These are phyloP conservation scores for Orientallactaga sibirica DNA, from an alignment of 2,797 vertebrate species.

Conservation along the genomic window DNA sequence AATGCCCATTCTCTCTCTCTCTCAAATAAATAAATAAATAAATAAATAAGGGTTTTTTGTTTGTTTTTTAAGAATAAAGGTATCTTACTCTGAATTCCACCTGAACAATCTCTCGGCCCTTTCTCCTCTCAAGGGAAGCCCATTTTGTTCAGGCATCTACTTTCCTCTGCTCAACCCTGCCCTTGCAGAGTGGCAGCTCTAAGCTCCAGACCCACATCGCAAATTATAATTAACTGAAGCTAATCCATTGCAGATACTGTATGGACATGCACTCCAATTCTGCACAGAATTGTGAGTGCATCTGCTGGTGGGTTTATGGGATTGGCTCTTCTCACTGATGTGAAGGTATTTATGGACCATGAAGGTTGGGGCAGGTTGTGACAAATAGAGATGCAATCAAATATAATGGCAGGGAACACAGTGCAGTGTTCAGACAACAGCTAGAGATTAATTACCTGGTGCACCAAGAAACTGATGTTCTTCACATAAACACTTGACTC, in stretches of 20 bases:
- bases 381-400: background rate
- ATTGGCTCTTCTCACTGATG: background rate
- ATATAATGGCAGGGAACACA: background rate
- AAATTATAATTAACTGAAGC: background rate
- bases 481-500: background rate
- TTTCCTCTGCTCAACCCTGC: background rate
- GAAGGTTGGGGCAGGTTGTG: background rate
- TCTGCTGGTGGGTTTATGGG: background rate
- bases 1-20: too few relatives aligned
- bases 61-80: background rate
- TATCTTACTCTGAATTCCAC: background rate
- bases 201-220: background rate
- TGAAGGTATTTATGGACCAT: background rate
- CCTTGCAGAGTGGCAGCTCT: background rate
- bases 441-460: background rate
- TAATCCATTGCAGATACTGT: background rate
- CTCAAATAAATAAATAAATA: too few relatives aligned
- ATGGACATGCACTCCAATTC: background rate
- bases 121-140: conserved; percentile 16
- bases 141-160: background rate
- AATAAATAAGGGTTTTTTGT: too few relatives aligned
- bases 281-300: background rate
- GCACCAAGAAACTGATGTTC: background rate
- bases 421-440: background rate
- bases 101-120: background rate